Evolutionary conservation across 2,797 vertebrate species (phyloP).

Genomic region (Oreochromis grahami): DNA sequence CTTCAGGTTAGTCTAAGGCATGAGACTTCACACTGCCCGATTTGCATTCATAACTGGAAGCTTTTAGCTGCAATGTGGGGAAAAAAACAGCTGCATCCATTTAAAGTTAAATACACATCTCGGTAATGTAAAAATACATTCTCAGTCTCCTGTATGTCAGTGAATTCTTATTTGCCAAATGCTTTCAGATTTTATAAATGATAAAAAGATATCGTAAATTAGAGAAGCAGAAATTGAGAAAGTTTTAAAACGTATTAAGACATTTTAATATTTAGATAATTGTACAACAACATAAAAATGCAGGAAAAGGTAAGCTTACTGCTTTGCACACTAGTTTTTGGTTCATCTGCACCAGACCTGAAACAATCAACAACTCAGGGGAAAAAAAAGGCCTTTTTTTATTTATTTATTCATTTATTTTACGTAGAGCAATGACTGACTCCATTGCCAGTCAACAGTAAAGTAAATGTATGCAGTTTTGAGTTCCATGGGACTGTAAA

Average conservation of each 20-base stretch:
- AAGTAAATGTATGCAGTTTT: background rate
- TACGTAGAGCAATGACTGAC: background rate
- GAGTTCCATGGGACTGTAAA: background rate
- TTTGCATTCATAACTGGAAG: conserved; percentile 13
- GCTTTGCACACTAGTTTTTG: background rate
- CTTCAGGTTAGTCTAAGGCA: conserved; percentile 84
- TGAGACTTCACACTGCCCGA: conserved; percentile 15
- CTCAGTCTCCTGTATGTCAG: background rate
- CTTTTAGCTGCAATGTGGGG: background rate
- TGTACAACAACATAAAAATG: background rate
- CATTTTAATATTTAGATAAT: background rate
- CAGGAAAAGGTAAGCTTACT: background rate
- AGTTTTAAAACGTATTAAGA: background rate
- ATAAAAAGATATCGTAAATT: background rate
- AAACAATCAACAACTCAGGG: background rate
- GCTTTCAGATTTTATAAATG: background rate
- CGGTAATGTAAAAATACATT: background rate
- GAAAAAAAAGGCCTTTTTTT: background rate
- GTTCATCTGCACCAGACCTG: background rate
- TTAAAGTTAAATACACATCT: background rate
- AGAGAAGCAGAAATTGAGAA: background rate
- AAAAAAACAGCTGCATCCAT: rapidly evolving
- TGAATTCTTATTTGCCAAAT: background rate
- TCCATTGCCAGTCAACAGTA: background rate
- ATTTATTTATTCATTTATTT: background rate